Evolutionary conservation across 2,888 invertebrate genomes (phyloP), one percentile per base, ranked within the genome.

Genomic region (Brachyptera putata): DNA sequence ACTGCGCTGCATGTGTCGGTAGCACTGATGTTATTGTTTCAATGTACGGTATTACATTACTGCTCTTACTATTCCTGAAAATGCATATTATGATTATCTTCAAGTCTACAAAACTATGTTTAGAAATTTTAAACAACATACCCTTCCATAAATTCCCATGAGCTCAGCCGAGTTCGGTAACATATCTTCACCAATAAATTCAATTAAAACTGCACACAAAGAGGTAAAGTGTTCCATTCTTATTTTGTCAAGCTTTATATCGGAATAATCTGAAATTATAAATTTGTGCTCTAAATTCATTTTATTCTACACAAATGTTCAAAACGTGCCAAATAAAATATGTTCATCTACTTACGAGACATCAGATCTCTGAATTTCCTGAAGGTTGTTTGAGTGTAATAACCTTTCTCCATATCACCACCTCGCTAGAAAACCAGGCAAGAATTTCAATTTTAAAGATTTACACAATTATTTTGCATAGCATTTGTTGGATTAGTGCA

Each of bases 341-440:
- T n/a, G n/a, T n/a, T n/a, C n/a, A n/a, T n/a, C n/a, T n/a, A 80
- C 89, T 84, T 79, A 94, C 94, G 95, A 55, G 94, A 91, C 91
- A 93, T 91, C 21, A 95, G 76, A 75, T 94, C 91, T 69, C 87
- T 86, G 77, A 91, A 94, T 75, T 83, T 86, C 59, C 92, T 79
- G 67, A 81, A 91, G 11, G 81, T 81, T 2, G 79, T 84, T 25
- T 84, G 79, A 0, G 85, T 80, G 69, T 90, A 89, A 73, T 84
- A 87, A 1, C 85, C 83, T 59, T 83, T 81, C 66, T 83, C 79
- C 11, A 81, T 74, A 66, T 82, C 80, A 1, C 89, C 90, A 48
- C 88, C 88, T 53, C 84, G 83, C 63, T 83, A 73, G 30, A 63
- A 66, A 61, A 56, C 63, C 50, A 50, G 43, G n/a, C n/a, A 50